Base-by-base conservation (phyloP, 35 echinoderm and acorn worm genomes). In the Eucidaris tribuloides region DNA sequence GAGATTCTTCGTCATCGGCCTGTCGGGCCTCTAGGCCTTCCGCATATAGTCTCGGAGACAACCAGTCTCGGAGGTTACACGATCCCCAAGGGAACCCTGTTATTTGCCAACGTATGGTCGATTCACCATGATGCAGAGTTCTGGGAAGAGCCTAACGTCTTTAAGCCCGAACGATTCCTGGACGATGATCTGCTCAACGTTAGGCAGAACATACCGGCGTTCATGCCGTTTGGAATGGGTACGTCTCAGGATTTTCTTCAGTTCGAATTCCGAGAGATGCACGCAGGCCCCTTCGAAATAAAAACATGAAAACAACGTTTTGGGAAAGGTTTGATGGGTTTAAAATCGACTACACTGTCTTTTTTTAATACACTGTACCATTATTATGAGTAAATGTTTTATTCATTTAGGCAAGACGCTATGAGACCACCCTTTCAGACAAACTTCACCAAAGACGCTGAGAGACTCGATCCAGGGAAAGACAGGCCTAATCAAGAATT, bases 61-160 rank as follows among this genome's bases (percentile, higher is more conserved):
- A 65, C 85, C 19, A 32, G 23, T 7, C 40, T 93, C 11, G 18
- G 45, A 28, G 90, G 70, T 1, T 79, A 77, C 45, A 58, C 42
- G 24, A 62, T 87, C 24, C 84, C 84, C 27, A 78, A 78, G 35
- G 84, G 52, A 3, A 78, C 23, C 17, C 61, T 74, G 3, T 36
- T 87, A 1, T 50, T 87, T 25, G 42, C 72, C 13, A 87, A 87
- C 50, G 23, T 87, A 40, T 87, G 72, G 45, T 63, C 56, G 17
- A 58, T 79, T 40, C 84, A 87, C 49, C 50, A 61, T 20, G 84
- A 87, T 48, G 30, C 68, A 31, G 48, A 32, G 1, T 22, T 23
- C 35, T 87, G 70, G 70, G 35, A 78, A 64, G 84, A 87, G 14
- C 84, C 84, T 2, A 42, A 87, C 2, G 70, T 78, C 2, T 87